Evolutionary conservation across 2,888 invertebrate species (phyloP).

Genomic region (Acheta domesticus): DNA sequence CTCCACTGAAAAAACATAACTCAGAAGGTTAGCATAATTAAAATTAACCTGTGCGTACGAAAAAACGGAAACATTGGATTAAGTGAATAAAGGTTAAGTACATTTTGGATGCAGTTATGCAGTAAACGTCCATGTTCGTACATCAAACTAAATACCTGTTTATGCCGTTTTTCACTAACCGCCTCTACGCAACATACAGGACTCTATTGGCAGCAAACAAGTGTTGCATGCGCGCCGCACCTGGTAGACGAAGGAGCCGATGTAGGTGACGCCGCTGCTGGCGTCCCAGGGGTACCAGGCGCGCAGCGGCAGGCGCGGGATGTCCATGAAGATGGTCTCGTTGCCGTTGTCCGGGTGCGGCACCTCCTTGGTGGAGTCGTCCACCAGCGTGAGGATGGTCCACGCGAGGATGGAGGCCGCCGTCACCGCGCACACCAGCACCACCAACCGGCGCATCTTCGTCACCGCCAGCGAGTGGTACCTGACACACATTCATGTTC

Average conservation of each 20-base stretch:
- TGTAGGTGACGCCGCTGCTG: slow-evolving; percentile 64
- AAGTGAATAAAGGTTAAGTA: too few species aligned
- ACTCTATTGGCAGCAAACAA: too few species aligned
- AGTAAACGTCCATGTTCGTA: too few species aligned
- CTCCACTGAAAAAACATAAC: too few species aligned
- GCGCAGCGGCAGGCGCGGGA: slow-evolving; percentile 69
- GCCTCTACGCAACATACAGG: too few species aligned
- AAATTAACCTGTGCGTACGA: too few species aligned
- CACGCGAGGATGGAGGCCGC: slow-evolving; percentile 55
- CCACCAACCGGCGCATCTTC: slow-evolving; percentile 70
- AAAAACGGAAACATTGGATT: too few species aligned
- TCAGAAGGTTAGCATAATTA: too few species aligned
- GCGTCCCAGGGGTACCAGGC: slow-evolving; percentile 79
- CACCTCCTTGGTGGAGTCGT: slow-evolving; percentile 64
- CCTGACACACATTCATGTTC: not conserved
- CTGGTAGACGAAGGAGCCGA: slow-evolving; percentile 64
- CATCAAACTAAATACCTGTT: too few species aligned
- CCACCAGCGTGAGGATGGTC: slow-evolving; percentile 77
- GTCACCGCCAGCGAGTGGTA: slow-evolving; percentile 55
- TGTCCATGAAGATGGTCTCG: slow-evolving; percentile 60
- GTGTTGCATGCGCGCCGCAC: slow-evolving; percentile 44
- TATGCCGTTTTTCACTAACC: too few species aligned
- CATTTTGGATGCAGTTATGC: too few species aligned
- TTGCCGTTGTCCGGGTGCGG: slow-evolving; percentile 68
- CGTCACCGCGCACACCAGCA: slow-evolving; percentile 56